These are phyloP conservation scores for Murina feae DNA, from an alignment of 2,113 vertebrate genomes.

Conservation along the genomic window DNA sequence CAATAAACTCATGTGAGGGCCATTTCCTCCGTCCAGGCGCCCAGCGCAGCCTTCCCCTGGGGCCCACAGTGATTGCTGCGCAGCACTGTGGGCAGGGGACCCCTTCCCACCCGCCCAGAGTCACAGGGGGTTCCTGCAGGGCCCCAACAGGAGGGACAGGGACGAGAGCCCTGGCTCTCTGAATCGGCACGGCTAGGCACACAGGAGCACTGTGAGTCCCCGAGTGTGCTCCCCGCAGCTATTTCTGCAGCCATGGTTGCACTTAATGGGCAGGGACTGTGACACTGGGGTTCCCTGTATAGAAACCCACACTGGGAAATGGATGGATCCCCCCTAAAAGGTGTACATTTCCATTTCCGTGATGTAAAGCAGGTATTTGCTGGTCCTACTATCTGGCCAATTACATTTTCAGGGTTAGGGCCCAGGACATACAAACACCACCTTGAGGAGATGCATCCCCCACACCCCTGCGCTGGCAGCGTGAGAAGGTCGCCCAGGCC, in stretches of 20 bases:
- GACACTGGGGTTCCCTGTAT: background rate
- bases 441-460: background rate
- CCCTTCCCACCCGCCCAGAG: rapidly evolving
- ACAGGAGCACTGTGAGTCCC: rapidly evolving
- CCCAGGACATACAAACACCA: rapidly evolving
- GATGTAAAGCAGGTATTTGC: background rate
- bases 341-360: background rate
- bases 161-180: background rate
- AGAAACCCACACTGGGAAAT: background rate
- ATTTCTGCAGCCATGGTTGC: background rate
- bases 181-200: rapidly evolving
- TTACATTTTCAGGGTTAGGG: background rate
- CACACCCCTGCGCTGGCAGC: background rate
- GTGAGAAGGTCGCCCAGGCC: background rate
- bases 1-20: no score
- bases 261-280: rapidly evolving
- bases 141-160: background rate
- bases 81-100: background rate
- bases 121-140: background rate
- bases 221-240: rapidly evolving
- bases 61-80: background rate
- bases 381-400: background rate
- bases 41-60: background rate
- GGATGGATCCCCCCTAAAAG: background rate
- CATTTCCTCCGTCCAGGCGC: background rate